Evolutionary conservation across 2,797 vertebrate species (phyloP), one percentile per base, ranked within the genome.

Genomic region (Pseudocheirus occidentalis): DNA sequence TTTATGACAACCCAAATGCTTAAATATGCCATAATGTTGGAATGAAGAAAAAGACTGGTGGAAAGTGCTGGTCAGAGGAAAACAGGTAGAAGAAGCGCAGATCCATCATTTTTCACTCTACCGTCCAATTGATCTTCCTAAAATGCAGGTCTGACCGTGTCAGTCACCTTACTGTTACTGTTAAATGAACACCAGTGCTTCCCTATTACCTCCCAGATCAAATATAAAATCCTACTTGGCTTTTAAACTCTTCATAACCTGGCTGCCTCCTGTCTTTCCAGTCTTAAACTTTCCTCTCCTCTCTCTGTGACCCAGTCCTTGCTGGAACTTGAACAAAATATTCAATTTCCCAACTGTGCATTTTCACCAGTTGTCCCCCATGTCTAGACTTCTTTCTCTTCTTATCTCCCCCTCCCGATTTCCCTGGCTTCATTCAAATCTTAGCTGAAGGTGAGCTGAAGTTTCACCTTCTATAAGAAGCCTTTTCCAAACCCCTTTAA

Each of bases 11-110:
- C 16, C 59, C 31, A 34, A 5, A 94, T 97, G 95, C 94, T 96
- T 58, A 92, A 94, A 94, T 95, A 97, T 97, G 97, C 89, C 95
- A 96, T 81, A 92, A 93, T 97, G 97, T 95, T 97, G 57, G 97
- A 97, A 98, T 97, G 97, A 94, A 96, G 97, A 97, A 97, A 97
- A 66, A 66, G 95, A 94, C 92, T 96, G 93, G 94, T 98, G 96
- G 92, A 96, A 96, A 97, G 95, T 34, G 59, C 18, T 95, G 97
- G 90, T 62, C 87, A 93, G 92, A 95, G 96, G 11, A 66, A 13
- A 66, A 14, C 59, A 66, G 31, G 59, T 66, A 31, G 59, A 62
- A 66, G 59, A 31, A n/a, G 13, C 5, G 13, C 1, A 13, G 31
- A 66, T 66, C 31, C 59, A 66, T 66, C 59, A 66, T 66, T 31